phyloP scores from a whole-genome alignment of 2,797 vertebrate genomes.

The Gymnothorax javanicus region DNA sequence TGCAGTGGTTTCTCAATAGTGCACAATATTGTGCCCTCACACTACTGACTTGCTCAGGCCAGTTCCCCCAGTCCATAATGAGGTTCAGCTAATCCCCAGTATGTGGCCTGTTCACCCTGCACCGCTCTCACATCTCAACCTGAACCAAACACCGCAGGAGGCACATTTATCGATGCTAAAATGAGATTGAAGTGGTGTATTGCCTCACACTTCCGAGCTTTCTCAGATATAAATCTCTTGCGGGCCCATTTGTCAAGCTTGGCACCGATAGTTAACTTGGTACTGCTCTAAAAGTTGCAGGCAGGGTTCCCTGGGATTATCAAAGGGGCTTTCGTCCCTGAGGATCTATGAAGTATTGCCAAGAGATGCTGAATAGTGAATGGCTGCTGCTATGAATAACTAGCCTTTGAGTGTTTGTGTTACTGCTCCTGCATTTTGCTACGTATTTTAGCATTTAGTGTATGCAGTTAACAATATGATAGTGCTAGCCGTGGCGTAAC shows the following conservation, averaged over 20 bases:
- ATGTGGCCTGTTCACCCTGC: neutral
- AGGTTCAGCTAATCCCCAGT: neutral
- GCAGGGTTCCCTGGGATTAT: neutral
- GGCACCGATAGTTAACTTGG: neutral
- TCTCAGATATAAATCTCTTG: neutral
- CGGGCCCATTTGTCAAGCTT: constrained; percentile 18
- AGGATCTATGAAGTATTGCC: neutral
- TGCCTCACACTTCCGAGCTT: neutral
- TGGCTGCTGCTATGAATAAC: neutral
- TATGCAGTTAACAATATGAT: neutral
- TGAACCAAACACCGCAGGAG: neutral
- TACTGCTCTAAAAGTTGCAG: neutral
- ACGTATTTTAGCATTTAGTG: neutral
- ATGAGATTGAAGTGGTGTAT: neutral
- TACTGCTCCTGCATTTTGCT: neutral
- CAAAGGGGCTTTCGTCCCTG: neutral
- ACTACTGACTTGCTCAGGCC: neutral
- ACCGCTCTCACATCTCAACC: neutral
- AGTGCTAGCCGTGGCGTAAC: neutral
- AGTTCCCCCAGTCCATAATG: neutral
- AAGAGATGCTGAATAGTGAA: neutral
- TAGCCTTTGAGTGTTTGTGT: neutral
- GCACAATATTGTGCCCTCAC: neutral
- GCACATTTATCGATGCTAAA: constrained; percentile 16
- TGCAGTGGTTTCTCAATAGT: neutral